Conservation (phyloP, 2,888 invertebrate genomes). For the Drosophila robusta region DNA sequence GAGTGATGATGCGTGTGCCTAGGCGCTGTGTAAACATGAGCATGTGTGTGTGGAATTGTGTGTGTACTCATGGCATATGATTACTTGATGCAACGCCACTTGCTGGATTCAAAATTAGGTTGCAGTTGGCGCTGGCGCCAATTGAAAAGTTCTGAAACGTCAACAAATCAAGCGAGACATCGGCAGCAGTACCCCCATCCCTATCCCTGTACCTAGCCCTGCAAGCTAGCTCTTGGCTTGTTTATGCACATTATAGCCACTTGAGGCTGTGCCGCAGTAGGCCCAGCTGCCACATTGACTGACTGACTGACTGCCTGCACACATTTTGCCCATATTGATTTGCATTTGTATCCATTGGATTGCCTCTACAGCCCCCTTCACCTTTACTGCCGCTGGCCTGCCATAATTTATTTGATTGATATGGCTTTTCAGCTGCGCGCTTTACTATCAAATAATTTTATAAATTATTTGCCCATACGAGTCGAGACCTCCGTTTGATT, state of each 20-base stretch:
- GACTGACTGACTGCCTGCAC: constrained; percentile 42
- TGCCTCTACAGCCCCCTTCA: background rate
- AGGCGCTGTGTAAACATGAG: constrained; percentile 50
- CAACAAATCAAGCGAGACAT: constrained; percentile 60
- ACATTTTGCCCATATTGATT: constrained; percentile 60
- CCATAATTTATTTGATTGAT: constrained; percentile 75
- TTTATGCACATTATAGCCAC: constrained; percentile 65
- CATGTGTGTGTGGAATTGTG: constrained; percentile 4
- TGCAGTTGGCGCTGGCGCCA: constrained; percentile 72
- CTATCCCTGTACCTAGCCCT: background rate
- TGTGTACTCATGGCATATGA: constrained; percentile 62
- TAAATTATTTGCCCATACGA: constrained; percentile 65
- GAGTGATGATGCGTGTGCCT: constrained; percentile 72
- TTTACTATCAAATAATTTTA: constrained; percentile 49
- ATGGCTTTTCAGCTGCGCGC: constrained; percentile 55
- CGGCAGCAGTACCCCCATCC: background rate
- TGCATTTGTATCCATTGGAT: constrained; percentile 51
- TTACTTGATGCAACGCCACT: constrained; percentile 69
- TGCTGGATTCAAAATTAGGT: constrained; percentile 73
- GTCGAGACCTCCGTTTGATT: constrained; percentile 58
- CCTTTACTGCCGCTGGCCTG: background rate
- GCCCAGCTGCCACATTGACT: constrained; percentile 34
- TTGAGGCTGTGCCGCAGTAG: constrained; percentile 52
- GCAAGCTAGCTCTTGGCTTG: constrained; percentile 30
- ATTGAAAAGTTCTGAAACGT: constrained; percentile 51